A percentile compares a stretch with the other conserved stretches of the same genome.
Evolutionary conservation across 2,888 invertebrate genomes (phyloP).

Genomic region (Notocelia uddmanniana): DNA sequence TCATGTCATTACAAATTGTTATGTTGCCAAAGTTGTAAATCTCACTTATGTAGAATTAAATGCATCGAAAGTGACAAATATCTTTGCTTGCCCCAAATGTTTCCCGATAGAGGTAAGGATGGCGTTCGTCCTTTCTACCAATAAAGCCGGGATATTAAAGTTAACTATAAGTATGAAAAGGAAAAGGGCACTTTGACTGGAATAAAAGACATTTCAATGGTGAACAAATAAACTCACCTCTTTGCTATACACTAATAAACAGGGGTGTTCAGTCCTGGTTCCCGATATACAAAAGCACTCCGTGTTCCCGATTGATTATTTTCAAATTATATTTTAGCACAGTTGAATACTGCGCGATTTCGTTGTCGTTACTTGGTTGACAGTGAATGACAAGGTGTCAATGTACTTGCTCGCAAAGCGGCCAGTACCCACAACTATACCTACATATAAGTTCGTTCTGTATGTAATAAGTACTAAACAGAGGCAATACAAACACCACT

Average conservation of each 20-base stretch:
- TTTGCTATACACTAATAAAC: too few species aligned
- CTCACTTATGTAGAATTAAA: conserved; percentile 63
- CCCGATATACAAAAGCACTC: too few species aligned
- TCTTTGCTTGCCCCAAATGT: conserved; percentile 42
- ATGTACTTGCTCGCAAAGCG: not conserved
- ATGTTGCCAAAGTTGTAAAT: conserved; percentile 57
- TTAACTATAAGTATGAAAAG: too few species aligned
- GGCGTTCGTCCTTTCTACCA: too few species aligned
- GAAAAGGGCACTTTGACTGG: too few species aligned
- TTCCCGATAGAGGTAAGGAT: too few species aligned
- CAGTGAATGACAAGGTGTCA: not conserved
- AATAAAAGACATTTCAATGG: too few species aligned
- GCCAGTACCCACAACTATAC: not conserved
- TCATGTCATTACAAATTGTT: conserved; percentile 49
- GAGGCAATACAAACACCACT: not conserved
- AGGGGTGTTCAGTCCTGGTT: too few species aligned
- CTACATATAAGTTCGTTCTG: not conserved
- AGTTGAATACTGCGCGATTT: not conserved
- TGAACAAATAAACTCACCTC: too few species aligned
- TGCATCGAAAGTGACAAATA: conserved; percentile 49
- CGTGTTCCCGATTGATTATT: too few species aligned
- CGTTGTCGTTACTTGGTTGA: not conserved
- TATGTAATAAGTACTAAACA: not conserved
- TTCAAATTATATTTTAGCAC: not conserved
- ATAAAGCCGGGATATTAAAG: too few species aligned